Percentiles rank a stretch among this genome's conserved stretches.
Conservation (phyloP, 64 coral and sea anemone species). For the Stylophora pistillata region DNA sequence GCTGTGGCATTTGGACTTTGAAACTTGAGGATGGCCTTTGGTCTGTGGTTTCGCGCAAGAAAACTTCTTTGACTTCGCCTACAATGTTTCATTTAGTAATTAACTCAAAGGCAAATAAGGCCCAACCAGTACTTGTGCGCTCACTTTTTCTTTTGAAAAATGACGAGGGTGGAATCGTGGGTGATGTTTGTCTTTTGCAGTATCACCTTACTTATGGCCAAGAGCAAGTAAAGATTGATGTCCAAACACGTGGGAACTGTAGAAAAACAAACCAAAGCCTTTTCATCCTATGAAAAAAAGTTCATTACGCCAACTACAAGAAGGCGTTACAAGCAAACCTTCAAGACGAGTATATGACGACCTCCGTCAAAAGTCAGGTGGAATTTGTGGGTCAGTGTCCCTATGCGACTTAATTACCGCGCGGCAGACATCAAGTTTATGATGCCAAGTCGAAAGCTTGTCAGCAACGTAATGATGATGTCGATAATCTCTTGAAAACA, state of each 20-base stretch:
- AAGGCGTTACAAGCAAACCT: too few species aligned
- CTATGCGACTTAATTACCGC: not conserved
- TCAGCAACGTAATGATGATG: constrained; percentile 10
- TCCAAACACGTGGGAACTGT: constrained; percentile 40
- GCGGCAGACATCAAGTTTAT: constrained; percentile 35
- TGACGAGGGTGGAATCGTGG: constrained; percentile 26
- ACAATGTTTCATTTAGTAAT: constrained; percentile 30
- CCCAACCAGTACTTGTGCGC: constrained; percentile 24
- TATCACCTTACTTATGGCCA: too few species aligned
- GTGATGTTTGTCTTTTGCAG: constrained; percentile 47
- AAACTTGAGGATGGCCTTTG: not conserved
- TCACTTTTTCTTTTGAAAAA: constrained; percentile 52
- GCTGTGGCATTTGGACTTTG: constrained; percentile 29
- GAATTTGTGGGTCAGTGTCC: not conserved
- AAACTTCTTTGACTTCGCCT: not conserved
- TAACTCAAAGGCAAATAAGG: constrained; percentile 54
- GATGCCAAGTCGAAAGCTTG: constrained; percentile 17
- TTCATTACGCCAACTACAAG: too few species aligned
- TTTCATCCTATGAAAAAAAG: constrained; percentile 47
- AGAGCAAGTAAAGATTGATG: too few species aligned
- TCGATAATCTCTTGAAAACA: constrained; percentile 45
- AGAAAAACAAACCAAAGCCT: constrained; percentile 3
- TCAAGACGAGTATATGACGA: constrained; percentile 23
- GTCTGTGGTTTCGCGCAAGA: not conserved
- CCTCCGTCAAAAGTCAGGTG: constrained; percentile 3